Evolutionary conservation across 1,140 invertebrate species (phyloP).

Genomic region (Plectus sambesii): DNA sequence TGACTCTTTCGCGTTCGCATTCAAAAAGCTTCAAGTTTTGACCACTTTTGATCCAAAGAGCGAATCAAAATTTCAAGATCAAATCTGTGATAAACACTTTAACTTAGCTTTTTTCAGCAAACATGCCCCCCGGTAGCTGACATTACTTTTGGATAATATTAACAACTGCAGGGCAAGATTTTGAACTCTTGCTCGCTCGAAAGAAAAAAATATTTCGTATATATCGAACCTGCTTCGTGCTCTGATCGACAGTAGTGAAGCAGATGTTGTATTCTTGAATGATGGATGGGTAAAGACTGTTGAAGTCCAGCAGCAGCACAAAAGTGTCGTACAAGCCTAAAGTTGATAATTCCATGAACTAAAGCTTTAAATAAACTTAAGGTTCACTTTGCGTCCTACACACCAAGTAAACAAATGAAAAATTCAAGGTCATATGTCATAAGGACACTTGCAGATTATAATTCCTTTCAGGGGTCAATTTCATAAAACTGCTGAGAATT

Average conservation of each 20-base stretch:
- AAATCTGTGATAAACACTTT: too few relatives aligned
- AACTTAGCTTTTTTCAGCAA: too few relatives aligned
- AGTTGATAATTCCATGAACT: conserved; percentile 6
- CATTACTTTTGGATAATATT: too few relatives aligned
- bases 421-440: conserved; percentile 2
- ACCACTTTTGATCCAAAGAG: too few relatives aligned
- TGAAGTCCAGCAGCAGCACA: conserved; percentile 94
- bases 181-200: background rate
- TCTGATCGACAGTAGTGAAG: conserved; percentile 65
- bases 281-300: conserved; percentile 96
- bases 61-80: too few relatives aligned
- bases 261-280: conserved; percentile 99
- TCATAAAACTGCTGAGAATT: too few relatives aligned
- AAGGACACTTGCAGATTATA: conserved; percentile 7
- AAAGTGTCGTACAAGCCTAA: conserved; percentile 81
- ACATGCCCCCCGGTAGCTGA: too few relatives aligned
- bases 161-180: too few relatives aligned
- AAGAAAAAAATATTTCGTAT: background rate
- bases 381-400: conserved; percentile 2
- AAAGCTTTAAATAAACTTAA: conserved; percentile 4
- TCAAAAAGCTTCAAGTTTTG: too few relatives aligned
- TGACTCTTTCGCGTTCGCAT: conserved; percentile 2
- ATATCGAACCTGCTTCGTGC: too few relatives aligned
- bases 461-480: too few relatives aligned
- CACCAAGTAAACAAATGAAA: conserved; percentile 1